Conservation (phyloP, 2,797 vertebrate genomes). For the Erethizon dorsatum region DNA sequence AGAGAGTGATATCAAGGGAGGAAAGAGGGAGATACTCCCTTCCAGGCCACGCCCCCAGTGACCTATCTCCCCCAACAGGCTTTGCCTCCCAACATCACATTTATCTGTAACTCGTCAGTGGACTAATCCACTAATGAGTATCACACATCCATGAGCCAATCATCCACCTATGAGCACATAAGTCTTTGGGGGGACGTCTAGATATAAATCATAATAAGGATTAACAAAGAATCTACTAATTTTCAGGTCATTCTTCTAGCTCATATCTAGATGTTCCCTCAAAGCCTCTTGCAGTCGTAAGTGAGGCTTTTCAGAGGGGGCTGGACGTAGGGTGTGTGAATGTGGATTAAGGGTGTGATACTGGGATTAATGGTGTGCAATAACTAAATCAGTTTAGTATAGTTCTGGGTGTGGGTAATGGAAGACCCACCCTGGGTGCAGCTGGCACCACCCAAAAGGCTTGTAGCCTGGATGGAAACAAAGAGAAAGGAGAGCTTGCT, state of each 20-base stretch:
- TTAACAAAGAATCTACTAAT: not conserved
- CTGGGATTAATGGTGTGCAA: not conserved
- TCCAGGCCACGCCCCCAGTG: too few species aligned
- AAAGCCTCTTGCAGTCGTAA: not conserved
- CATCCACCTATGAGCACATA: not conserved
- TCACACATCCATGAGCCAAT: not conserved
- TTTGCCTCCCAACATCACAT: not conserved
- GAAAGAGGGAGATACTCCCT: too few species aligned
- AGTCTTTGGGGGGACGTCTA: not conserved
- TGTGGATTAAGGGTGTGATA: not conserved
- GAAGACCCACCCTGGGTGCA: not conserved
- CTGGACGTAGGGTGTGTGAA: not conserved
- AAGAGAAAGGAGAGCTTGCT: not conserved
- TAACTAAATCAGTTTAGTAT: not conserved
- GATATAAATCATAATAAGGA: not conserved
- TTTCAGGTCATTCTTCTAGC: not conserved
- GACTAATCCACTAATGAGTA: not conserved
- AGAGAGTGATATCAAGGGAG: too few species aligned
- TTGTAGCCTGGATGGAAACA: not conserved
- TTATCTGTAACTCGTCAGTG: not conserved
- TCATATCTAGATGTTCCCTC: not conserved
- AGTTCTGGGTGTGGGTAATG: not conserved
- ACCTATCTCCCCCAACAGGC: not conserved
- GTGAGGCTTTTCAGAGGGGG: not conserved
- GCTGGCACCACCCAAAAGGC: not conserved